Percentiles rank a stretch among this genome's conserved stretches.
Conservation (phyloP, 2,113 vertebrate species). For the Hymenochirus boettgeri region DNA sequence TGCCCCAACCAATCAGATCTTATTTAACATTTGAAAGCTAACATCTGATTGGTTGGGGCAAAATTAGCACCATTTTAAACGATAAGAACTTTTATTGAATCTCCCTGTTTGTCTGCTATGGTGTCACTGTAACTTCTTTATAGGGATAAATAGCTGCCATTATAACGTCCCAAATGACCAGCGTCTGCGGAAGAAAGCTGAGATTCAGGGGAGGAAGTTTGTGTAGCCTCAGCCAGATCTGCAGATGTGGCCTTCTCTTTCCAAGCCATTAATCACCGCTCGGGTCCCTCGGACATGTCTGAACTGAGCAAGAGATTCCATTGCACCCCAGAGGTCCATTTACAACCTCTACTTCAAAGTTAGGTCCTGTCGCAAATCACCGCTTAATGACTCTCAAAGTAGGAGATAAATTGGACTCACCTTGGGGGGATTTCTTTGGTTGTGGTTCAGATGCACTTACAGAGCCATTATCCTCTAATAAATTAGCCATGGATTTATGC, state of each 20-base stretch:
- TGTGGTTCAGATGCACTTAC: slow-evolving; percentile 1
- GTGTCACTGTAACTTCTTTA: slow-evolving; percentile 1
- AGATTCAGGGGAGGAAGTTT: slow-evolving; percentile 11
- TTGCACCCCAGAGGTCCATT: slow-evolving; percentile 22
- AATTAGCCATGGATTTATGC: slow-evolving; percentile 6
- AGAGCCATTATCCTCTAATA: slow-evolving; percentile 16
- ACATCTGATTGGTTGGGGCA: too few relatives aligned
- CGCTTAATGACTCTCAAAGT: background rate
- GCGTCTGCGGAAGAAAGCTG: slow-evolving; percentile 8
- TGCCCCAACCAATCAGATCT: too few relatives aligned
- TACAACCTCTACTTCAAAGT: background rate
- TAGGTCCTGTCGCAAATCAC: slow-evolving; percentile 16
- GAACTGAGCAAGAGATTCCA: background rate
- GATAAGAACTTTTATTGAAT: too few relatives aligned
- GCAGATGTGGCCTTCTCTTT: slow-evolving; percentile 27
- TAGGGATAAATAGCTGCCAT: slow-evolving; percentile 21
- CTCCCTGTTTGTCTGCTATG: background rate
- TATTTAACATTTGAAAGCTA: too few relatives aligned
- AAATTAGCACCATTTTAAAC: too few relatives aligned
- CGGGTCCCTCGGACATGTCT: background rate
- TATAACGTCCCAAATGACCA: slow-evolving; percentile 6
- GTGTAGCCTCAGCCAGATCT: slow-evolving; percentile 6
- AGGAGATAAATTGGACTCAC: slow-evolving; percentile 15
- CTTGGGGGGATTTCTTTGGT: background rate
- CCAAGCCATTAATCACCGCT: slow-evolving; percentile 12